Base-by-base conservation (phyloP, 1,140 invertebrate genomes). In the Halesus radiatus region DNA sequence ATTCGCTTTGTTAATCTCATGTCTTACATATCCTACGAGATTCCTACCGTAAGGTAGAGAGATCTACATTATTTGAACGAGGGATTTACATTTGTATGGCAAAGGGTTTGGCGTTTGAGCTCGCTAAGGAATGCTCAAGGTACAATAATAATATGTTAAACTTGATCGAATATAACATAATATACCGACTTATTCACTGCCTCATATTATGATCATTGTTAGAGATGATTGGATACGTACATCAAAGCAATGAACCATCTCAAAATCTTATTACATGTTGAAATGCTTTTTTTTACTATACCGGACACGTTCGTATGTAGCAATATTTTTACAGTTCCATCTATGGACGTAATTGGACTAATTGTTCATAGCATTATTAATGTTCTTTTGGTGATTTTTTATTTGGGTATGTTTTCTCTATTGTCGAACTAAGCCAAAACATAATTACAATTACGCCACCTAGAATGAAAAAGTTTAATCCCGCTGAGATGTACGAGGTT, bases 381-480 rank as follows among this genome's bases (percentile, higher is more conserved):
- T 56, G 54, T 22, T 56, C 54, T 56, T 22, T 56, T n/a, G 16
- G n/a, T 56, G n/a, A 18, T 56, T 22, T 56, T 32, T 64, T 64
- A 1, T 16, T 64, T 13, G 10, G n/a, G 3, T 22, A 6, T 29
- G 8, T 50, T 70, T 70, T 70, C 16, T 45, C 32, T 10, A 50
- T 50, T 70, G 66, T 45, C 66, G 66, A 70, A 50, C 66, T n/a
- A 45, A 70, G 32, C 32, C 16, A 23, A 70, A 70, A 70, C 32
- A 45, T 70, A 70, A 70, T 70, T 70, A 70, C 37, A 70, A 70
- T 68, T 70, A 70, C 37, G 18, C 18, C 32, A 23, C 32, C 32
- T 18, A 70, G 29, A 70, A 70, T 70, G 32, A 45, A 50, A 70
- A n/a, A 50, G 8, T 50, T 52, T 52, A 70, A 52, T 70, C 66